These are phyloP conservation scores for Epinephelus coioides DNA, from an alignment of 2,797 vertebrate genomes.

Conservation along the genomic window DNA sequence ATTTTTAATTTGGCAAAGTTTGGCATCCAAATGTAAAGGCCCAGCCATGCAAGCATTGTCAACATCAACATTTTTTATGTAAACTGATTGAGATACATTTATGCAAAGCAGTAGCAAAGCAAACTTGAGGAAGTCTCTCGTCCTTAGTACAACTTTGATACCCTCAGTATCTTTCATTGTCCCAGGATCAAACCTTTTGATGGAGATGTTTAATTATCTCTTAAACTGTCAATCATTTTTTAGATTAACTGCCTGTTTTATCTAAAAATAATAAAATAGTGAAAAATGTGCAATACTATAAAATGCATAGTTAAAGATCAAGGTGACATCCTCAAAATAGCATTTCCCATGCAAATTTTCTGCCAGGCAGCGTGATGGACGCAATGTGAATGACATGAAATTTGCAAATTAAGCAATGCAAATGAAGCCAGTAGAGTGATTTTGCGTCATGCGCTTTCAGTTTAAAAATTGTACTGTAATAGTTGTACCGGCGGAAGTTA, in stretches of 20 bases:
- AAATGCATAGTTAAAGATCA: no score
- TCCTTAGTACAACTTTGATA: neutral
- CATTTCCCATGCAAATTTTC: neutral
- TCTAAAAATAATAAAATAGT: neutral
- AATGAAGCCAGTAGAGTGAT: no score
- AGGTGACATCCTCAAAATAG: no score
- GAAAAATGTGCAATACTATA: no score
- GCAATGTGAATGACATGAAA: no score
- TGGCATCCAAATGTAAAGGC: neutral
- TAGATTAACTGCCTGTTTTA: neutral
- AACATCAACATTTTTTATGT: neutral
- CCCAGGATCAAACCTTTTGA: neutral
- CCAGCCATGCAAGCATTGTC: neutral
- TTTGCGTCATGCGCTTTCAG: no score
- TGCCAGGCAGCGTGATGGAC: no score
- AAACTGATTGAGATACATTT: neutral
- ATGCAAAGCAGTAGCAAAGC: neutral
- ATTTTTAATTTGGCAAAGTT: neutral
- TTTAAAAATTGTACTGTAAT: no score
- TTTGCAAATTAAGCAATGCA: no score
- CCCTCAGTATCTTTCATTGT: neutral
- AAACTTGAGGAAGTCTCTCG: neutral
- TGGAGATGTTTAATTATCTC: neutral
- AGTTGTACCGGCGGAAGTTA: no score
- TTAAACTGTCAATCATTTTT: neutral